phyloP scores from a whole-genome alignment of 2,888 invertebrate genomes.

The Amaurobius ferox region DNA sequence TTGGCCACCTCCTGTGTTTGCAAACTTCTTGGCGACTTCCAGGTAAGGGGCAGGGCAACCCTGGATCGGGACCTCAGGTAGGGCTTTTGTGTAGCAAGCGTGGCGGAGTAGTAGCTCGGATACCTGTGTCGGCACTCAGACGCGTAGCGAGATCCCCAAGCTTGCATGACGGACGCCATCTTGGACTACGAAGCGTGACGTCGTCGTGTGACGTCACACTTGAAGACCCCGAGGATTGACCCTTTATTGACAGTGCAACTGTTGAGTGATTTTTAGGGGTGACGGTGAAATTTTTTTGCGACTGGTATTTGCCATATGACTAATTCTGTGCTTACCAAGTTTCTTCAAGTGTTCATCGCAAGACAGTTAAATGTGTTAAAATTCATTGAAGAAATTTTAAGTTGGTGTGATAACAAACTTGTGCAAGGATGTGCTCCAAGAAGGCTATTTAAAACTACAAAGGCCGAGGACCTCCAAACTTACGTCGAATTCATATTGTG shows the following conservation, averaged over 20 bases:
- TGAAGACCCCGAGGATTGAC: slow-evolving; percentile 58
- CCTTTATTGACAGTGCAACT: slow-evolving; percentile 54
- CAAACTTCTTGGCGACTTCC: slow-evolving; percentile 42
- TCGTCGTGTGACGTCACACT: slow-evolving; percentile 63
- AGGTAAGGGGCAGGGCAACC: slow-evolving; percentile 37
- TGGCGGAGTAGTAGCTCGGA: slow-evolving; percentile 54
- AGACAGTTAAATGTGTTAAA: too few relatives aligned
- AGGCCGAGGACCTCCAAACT: too few relatives aligned
- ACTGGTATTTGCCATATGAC: neutral
- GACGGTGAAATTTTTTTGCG: neutral
- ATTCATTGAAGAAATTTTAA: too few relatives aligned
- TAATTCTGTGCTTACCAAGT: neutral
- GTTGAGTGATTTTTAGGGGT: slow-evolving; percentile 42
- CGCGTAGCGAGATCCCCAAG: slow-evolving; percentile 53
- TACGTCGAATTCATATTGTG: too few relatives aligned
- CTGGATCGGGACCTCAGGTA: slow-evolving; percentile 57
- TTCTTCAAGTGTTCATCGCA: too few relatives aligned
- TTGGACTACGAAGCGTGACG: slow-evolving; percentile 67
- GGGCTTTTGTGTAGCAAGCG: slow-evolving; percentile 39
- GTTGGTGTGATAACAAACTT: too few relatives aligned
- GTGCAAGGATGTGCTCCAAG: too few relatives aligned
- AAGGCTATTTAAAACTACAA: too few relatives aligned
- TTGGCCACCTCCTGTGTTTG: slow-evolving; percentile 32
- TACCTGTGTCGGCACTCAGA: slow-evolving; percentile 55
- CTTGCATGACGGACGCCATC: slow-evolving; percentile 62